Evolutionary conservation across 2,113 vertebrate species (phyloP).

Genomic region (Columba livia): DNA sequence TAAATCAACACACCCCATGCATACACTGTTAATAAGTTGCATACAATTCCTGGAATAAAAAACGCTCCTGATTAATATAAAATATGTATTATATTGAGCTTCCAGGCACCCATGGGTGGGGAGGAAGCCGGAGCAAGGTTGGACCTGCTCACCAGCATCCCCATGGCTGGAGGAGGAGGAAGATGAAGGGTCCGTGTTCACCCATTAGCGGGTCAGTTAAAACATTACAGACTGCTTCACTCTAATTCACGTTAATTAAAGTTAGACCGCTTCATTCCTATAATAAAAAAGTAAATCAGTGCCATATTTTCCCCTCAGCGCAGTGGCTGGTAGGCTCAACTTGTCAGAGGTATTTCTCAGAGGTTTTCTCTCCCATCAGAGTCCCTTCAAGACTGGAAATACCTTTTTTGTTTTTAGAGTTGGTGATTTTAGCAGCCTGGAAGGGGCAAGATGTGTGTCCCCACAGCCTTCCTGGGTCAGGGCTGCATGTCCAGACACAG

Average conservation of each 20-base stretch:
- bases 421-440: neutral
- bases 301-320: conserved; percentile 50
- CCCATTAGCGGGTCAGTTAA: neutral
- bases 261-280: conserved; percentile 49
- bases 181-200: neutral
- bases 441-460: neutral
- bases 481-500: neutral
- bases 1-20: neutral
- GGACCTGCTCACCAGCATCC: rapidly evolving
- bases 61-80: neutral
- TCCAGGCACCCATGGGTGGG: rapidly evolving
- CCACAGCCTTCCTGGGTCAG: neutral
- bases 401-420: neutral
- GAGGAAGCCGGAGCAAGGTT: neutral
- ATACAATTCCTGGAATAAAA: neutral
- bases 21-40: rapidly evolving
- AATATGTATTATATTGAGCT: neutral
- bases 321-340: conserved; percentile 32
- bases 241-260: conserved; percentile 17
- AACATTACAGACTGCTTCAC: conserved; percentile 7
- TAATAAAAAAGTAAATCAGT: conserved; percentile 73
- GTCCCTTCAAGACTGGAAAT: neutral
- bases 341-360: neutral
- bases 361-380: neutral
- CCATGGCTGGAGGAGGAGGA: neutral